These are phyloP conservation scores for Pelodiscus sinensis DNA, from an alignment of 2,113 vertebrate genomes.

Conservation along the genomic window DNA sequence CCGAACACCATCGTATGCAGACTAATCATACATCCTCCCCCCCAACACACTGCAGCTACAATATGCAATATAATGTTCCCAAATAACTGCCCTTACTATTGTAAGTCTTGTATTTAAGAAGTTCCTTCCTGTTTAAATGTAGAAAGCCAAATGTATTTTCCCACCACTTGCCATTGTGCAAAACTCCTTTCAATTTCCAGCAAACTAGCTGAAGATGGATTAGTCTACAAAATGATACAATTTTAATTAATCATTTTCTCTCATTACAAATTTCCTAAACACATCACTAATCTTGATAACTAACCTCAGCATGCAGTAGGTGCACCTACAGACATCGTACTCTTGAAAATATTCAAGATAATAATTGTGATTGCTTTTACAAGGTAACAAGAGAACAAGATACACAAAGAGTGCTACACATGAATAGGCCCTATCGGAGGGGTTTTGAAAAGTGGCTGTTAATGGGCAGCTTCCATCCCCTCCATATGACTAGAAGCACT, in stretches of 20 bases:
- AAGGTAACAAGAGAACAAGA: slow-evolving; percentile 61
- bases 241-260: slow-evolving; percentile 65
- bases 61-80: background rate
- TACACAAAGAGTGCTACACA: slow-evolving; percentile 29
- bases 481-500: background rate
- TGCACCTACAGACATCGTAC: slow-evolving; percentile 53
- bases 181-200: slow-evolving; percentile 64
- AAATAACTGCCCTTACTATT: slow-evolving; percentile 61
- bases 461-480: background rate
- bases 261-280: slow-evolving; percentile 73
- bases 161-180: slow-evolving; percentile 63
- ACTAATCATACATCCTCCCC: background rate
- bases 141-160: slow-evolving; percentile 64
- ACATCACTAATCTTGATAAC: slow-evolving; percentile 48
- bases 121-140: slow-evolving; percentile 72
- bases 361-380: slow-evolving; percentile 60
- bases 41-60: background rate
- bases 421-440: slow-evolving; percentile 8
- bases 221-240: slow-evolving; percentile 62
- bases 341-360: slow-evolving; percentile 71
- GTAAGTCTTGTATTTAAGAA: slow-evolving; percentile 61
- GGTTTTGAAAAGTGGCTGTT: slow-evolving; percentile 50
- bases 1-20: slow-evolving; percentile 11
- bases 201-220: slow-evolving; percentile 68
- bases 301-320: slow-evolving; percentile 39